Conservation (phyloP, 2,797 vertebrate genomes). For the Gadopsis marmoratus region DNA sequence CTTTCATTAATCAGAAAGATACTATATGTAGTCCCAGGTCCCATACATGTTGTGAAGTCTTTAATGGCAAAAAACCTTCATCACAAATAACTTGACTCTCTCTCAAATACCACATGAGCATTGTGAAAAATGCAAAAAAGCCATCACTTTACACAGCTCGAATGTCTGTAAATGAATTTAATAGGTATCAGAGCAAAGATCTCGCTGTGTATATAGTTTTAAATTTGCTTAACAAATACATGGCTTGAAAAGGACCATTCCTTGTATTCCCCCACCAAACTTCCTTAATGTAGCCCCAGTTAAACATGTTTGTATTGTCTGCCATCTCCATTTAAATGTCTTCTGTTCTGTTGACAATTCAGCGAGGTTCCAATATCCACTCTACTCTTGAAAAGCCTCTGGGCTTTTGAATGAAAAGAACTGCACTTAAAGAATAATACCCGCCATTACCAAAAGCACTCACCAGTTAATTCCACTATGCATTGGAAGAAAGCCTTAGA, state of each 20-base stretch:
- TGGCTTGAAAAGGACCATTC: constrained; percentile 37
- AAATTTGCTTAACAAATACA: constrained; percentile 57
- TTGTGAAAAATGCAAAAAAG: constrained; percentile 9
- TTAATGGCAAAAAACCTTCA: too few species aligned
- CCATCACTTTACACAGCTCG: not conserved
- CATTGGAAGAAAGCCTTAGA: constrained; percentile 54
- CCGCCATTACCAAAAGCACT: constrained; percentile 79
- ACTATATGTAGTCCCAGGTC: not conserved
- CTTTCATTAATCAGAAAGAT: not conserved
- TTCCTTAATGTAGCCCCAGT: constrained; percentile 57
- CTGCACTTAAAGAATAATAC: constrained; percentile 82
- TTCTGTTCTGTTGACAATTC: constrained; percentile 70
- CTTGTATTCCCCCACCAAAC: constrained; percentile 10
- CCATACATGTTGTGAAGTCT: not conserved
- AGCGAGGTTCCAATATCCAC: constrained; percentile 56
- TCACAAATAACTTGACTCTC: not conserved
- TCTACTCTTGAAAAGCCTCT: constrained; percentile 67
- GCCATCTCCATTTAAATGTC: constrained; percentile 68
- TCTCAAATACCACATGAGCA: not conserved
- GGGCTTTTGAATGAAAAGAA: constrained; percentile 64
- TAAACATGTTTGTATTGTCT: constrained; percentile 54
- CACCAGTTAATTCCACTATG: constrained; percentile 70
- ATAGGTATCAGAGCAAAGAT: constrained; percentile 29
- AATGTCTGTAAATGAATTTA: constrained; percentile 22
- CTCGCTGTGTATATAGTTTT: constrained; percentile 31